Evolutionary conservation across 2,113 vertebrate species (phyloP), one percentile per base, ranked within the genome.

Genomic region (Glaucomys volans): DNA sequence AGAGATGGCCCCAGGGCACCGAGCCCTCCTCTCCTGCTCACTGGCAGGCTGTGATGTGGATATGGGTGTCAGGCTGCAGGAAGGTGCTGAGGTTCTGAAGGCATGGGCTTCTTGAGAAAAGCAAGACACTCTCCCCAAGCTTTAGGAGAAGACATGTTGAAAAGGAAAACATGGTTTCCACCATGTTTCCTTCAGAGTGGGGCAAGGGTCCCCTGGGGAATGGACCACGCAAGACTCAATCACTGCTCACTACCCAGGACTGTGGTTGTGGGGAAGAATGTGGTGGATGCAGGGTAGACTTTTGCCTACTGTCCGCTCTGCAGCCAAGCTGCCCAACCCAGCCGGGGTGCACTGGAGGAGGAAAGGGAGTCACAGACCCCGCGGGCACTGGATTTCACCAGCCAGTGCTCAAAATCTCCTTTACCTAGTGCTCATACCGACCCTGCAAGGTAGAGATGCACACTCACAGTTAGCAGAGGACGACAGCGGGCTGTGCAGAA

Each of bases 151-250:
- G 18, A n/a, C 26, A 35, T 47, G 4, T 76, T 47, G 18, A 14
- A 59, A 71, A 87, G 28, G 26, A 2, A 75, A 44, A 42, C 6
- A n/a, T n/a, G n/a, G n/a, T n/a, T n/a, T n/a, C n/a, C n/a, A n/a
- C n/a, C n/a, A n/a, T n/a, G n/a, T n/a, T n/a, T n/a, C n/a, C 81
- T 37, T 57, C 64, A 6, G 59, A 47, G 12, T 35, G 16, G 6
- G 59, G 37, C n/a, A 76, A 77, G 42, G 52, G 77, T 42, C 12
- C 62, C 72, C 40, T 26, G 5, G 14, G 2, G 16, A 50, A 0
- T 8, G 14, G 44, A 2, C 1, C 9, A 3, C 20, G 18, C 2
- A 1, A 42, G 35, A 3, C 18, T 32, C 16, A 4, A 6, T 11
- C 9, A 1, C 0, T 13, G 26, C 71, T 79, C 35, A 7, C 75